phyloP scores from a whole-genome alignment of 1,140 invertebrate genomes.

The Vanessa tameamea region DNA sequence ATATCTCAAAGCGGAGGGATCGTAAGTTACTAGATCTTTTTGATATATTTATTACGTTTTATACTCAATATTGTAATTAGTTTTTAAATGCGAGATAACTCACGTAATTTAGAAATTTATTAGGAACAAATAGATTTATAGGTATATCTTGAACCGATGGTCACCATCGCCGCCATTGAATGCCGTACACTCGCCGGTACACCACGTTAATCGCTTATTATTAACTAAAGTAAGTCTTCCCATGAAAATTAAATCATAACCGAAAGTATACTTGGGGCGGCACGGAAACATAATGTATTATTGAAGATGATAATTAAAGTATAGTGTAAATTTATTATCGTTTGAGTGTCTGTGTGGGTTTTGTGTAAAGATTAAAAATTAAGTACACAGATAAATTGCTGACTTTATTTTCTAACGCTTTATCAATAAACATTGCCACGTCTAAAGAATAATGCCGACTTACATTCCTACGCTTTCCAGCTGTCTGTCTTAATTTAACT shows the following conservation, averaged over 20 bases:
- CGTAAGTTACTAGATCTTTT: slow-evolving; percentile 69
- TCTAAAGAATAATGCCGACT: slow-evolving; percentile 48
- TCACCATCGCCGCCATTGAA: not conserved
- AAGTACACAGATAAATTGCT: slow-evolving; percentile 14
- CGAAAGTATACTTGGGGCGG: slow-evolving; percentile 7
- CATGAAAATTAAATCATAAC: slow-evolving; percentile 9
- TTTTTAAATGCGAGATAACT: slow-evolving; percentile 59
- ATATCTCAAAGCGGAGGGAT: slow-evolving; percentile 55
- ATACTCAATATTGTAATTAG: slow-evolving; percentile 75
- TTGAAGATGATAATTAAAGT: slow-evolving; percentile 22
- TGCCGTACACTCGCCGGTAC: slow-evolving; percentile 13
- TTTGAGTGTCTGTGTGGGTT: slow-evolving; percentile 37
- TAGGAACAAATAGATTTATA: slow-evolving; percentile 48
- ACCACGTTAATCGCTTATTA: slow-evolving; percentile 22
- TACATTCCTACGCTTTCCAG: slow-evolving; percentile 61
- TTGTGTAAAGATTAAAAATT: slow-evolving; percentile 19
- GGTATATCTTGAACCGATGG: slow-evolving; percentile 8
- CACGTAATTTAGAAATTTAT: slow-evolving; percentile 53
- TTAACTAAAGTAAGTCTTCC: slow-evolving; percentile 29
- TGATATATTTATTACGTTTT: slow-evolving; percentile 78
- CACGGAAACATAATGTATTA: slow-evolving; percentile 9
- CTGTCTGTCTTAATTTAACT: not conserved
- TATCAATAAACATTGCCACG: slow-evolving; percentile 51
- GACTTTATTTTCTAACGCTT: slow-evolving; percentile 26
- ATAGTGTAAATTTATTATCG: slow-evolving; percentile 29